A percentile compares a stretch with the other conserved stretches of the same genome.
Conservation (phyloP, 2,888 invertebrate genomes). For the Drosophila sordidula region DNA sequence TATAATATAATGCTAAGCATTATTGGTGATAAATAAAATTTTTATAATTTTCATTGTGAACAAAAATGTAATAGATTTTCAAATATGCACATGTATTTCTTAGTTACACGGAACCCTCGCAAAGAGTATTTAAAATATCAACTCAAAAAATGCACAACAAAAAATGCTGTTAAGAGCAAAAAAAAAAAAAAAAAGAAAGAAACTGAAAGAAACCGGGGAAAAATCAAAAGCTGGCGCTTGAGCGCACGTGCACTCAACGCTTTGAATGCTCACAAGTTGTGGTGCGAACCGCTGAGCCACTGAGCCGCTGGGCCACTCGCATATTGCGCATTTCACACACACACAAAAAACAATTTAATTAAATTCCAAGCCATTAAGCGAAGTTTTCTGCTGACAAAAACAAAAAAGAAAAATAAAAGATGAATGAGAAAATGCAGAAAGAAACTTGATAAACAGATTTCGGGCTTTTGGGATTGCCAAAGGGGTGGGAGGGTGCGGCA, state of each 20-base stretch:
- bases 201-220: too few relatives aligned
- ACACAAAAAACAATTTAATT: conserved; percentile 59
- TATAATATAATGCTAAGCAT: too few relatives aligned
- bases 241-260: conserved; percentile 27
- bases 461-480: conserved; percentile 10
- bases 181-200: too few relatives aligned
- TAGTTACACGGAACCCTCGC: too few relatives aligned
- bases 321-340: conserved; percentile 24
- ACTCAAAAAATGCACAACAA: background rate
- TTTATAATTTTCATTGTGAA: too few relatives aligned
- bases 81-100: too few relatives aligned
- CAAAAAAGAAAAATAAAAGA: conserved; percentile 4
- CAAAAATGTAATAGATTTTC: too few relatives aligned
- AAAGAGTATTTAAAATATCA: too few relatives aligned
- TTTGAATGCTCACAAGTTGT: conserved; percentile 10
- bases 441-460: conserved; percentile 57
- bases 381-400: conserved; percentile 55
- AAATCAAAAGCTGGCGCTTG: conserved; percentile 17
- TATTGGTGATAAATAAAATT: too few relatives aligned
- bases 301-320: conserved; percentile 16
- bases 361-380: conserved; percentile 70
- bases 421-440: conserved; percentile 6
- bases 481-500: background rate
- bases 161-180: background rate
- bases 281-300: conserved; percentile 9